A percentile compares a stretch with the other conserved stretches of the same genome.
These are phyloP conservation scores for Petrophora chlorosata DNA, from an alignment of 2,888 invertebrate species.

Conservation along the genomic window DNA sequence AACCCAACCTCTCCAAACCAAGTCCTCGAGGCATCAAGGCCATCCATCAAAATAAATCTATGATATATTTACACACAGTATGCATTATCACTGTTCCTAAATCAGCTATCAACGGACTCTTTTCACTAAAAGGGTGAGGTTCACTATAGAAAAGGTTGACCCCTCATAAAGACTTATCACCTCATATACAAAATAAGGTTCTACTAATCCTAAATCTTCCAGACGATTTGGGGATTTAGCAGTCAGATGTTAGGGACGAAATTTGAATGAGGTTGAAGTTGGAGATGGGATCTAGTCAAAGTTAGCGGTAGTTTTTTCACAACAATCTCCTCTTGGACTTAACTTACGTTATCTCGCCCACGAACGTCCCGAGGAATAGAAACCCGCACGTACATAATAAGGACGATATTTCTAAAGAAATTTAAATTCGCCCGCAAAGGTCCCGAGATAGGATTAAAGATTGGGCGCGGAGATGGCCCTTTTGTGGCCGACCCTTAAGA, in stretches of 20 bases:
- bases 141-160: constrained; percentile 83
- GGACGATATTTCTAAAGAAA: constrained; percentile 84
- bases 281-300: constrained; percentile 77
- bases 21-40: constrained; percentile 53
- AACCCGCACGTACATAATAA: constrained; percentile 83
- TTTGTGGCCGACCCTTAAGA: constrained; percentile 83
- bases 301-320: constrained; percentile 82
- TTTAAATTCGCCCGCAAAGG: constrained; percentile 84
- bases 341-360: constrained; percentile 82
- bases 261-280: constrained; percentile 48
- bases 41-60: constrained; percentile 81
- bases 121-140: constrained; percentile 84
- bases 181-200: constrained; percentile 84
- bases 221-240: constrained; percentile 56
- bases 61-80: constrained; percentile 82
- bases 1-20: constrained; percentile 40
- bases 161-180: constrained; percentile 85
- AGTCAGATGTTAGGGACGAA: constrained; percentile 56
- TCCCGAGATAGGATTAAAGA: constrained; percentile 84
- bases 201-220: constrained; percentile 67
- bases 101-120: constrained; percentile 84
- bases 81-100: constrained; percentile 82
- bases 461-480: constrained; percentile 82
- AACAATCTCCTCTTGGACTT: constrained; percentile 83
- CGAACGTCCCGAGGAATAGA: constrained; percentile 81